Base-by-base conservation (phyloP, 2,888 invertebrate genomes). In the Oithona nana region DNA sequence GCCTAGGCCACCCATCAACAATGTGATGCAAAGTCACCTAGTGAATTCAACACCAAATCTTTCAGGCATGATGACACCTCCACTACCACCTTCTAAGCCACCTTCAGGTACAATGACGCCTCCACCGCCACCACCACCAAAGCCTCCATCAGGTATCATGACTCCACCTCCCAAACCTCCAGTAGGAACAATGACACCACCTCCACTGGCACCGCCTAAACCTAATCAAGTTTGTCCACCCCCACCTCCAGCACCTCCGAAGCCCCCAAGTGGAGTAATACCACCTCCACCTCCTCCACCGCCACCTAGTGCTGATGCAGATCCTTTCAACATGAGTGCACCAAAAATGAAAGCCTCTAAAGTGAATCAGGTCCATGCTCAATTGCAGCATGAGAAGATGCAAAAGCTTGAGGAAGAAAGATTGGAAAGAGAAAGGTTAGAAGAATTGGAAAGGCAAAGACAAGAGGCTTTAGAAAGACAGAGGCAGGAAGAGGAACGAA, bases 201-300 rank as follows among this genome's bases (percentile, higher is more conserved):
- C 6, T 39, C 39, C 6, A 39, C n/a, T n/a, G n/a, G 16, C 39
- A 39, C 8, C 16, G 39, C 39, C 39, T 39, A 39, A 39, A 6
- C 6, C 6, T 39, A 39, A 11, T 39, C 39, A n/a, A n/a, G n/a
- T n/a, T n/a, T n/a, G n/a, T n/a, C n/a, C n/a, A n/a, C n/a, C n/a
- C n/a, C 16, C 39, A 39, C 39, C 39, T 39, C 8, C 6, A 16
- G 6, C 16, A 16, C 16, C 39, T 39, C 16, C 39, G 16, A 39
- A 11, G 16, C 39, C 39, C 6, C 6, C 39, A 39, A 39, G 39
- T 39, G 39, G 39, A 16, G 6, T 39, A 39, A 39, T 39, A 39
- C 39, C 39, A 39, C 66, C 65, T 13, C 64, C 66, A 66, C 69
- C 65, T 11, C 65, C 77, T 74, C n/a, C 74, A 71, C 64, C 74